phyloP scores from a whole-genome alignment of 2,888 invertebrate species.

The Helleia helle region DNA sequence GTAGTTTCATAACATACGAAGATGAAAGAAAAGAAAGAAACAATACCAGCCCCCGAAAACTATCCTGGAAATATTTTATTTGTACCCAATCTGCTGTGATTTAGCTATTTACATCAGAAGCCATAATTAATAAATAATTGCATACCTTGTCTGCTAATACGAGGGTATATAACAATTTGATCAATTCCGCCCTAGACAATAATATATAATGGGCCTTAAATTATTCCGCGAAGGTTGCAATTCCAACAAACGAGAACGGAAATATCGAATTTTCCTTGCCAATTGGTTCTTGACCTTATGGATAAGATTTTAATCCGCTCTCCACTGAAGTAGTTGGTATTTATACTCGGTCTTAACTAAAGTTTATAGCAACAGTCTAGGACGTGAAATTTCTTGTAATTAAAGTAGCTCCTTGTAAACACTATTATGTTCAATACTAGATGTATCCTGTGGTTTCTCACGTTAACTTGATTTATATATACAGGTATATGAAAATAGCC shows the following conservation, averaged over 20 bases:
- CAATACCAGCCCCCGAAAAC: too few relatives aligned
- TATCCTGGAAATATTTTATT: too few relatives aligned
- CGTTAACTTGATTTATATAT: too few relatives aligned
- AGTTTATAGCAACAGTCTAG: neutral
- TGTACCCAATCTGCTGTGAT: too few relatives aligned
- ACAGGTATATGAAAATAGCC: too few relatives aligned
- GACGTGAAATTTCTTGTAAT: too few relatives aligned
- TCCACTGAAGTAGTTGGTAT: neutral
- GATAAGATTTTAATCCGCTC: slow-evolving; percentile 8
- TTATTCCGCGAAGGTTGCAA: neutral
- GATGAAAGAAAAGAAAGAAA: too few relatives aligned
- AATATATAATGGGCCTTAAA: slow-evolving; percentile 1
- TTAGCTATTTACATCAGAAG: neutral
- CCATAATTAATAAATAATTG: neutral
- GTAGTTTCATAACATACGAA: too few relatives aligned
- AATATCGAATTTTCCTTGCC: slow-evolving; percentile 3
- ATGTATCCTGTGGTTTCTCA: too few relatives aligned
- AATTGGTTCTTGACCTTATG: slow-evolving; percentile 7
- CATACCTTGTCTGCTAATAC: slow-evolving; percentile 3
- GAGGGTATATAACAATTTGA: neutral
- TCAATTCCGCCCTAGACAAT: neutral
- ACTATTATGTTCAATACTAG: too few relatives aligned
- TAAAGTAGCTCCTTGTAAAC: too few relatives aligned
- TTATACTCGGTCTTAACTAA: neutral
- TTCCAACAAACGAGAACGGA: neutral